A percentile compares a stretch with the other conserved stretches of the same genome.
These are phyloP conservation scores for Epinotia nisella DNA, from an alignment of 2,888 invertebrate genomes.

Conservation along the genomic window DNA sequence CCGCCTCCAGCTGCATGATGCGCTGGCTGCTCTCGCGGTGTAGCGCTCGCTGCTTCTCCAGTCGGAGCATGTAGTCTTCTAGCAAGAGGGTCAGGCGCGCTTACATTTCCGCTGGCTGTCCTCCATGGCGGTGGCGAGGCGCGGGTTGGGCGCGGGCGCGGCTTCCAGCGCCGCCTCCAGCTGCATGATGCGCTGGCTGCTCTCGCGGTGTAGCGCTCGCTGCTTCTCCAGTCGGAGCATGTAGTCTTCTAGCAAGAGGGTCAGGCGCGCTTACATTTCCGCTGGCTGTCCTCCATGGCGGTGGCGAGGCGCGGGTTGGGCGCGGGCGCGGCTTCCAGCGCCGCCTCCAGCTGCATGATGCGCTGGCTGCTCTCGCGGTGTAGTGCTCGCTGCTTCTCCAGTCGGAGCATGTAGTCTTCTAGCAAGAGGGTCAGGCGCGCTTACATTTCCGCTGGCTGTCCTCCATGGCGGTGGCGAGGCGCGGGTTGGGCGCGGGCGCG, in stretches of 20 bases:
- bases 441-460: too few species aligned
- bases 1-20: conserved; percentile 91
- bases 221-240: too few species aligned
- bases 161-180: too few species aligned
- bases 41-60: conserved; percentile 90
- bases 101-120: too few species aligned
- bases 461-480: too few species aligned
- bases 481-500: too few species aligned
- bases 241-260: conserved; percentile 48
- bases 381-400: conserved; percentile 90
- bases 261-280: conserved; percentile 81
- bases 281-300: too few species aligned
- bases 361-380: conserved; percentile 91
- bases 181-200: conserved; percentile 61
- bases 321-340: too few species aligned
- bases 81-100: too few species aligned
- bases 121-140: too few species aligned
- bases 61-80: conserved; percentile 91
- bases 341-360: conserved; percentile 91
- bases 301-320: too few species aligned
- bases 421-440: conserved; percentile 72
- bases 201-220: conserved; percentile 68
- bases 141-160: too few species aligned
- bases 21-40: conserved; percentile 91
- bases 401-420: conserved; percentile 92